These are phyloP conservation scores for Centropus unirufus DNA, from an alignment of 2,113 vertebrate genomes.

Conservation along the genomic window DNA sequence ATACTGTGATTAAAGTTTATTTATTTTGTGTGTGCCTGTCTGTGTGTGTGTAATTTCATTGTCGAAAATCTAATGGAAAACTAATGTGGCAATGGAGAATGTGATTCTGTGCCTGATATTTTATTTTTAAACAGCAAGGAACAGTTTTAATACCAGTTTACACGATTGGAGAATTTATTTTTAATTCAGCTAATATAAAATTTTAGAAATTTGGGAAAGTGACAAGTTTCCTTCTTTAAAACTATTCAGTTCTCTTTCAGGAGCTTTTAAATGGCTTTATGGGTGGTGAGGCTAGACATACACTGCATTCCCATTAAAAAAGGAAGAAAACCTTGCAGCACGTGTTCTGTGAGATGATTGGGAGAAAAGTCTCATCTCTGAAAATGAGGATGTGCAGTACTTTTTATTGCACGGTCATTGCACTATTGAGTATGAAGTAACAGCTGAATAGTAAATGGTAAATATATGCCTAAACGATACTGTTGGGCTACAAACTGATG, in stretches of 20 bases:
- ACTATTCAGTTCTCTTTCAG: constrained; percentile 27
- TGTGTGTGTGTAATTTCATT: constrained; percentile 70
- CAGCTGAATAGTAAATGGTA: neutral
- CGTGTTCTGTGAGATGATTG: neutral
- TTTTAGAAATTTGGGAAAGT: constrained; percentile 58
- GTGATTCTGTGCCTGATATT: constrained; percentile 57
- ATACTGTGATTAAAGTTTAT: constrained; percentile 75
- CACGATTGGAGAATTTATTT: constrained; percentile 60
- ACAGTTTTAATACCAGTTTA: constrained; percentile 55
- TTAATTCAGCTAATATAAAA: constrained; percentile 64
- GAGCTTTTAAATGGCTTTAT: constrained; percentile 40
- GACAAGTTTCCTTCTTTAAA: constrained; percentile 48
- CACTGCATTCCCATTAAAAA: neutral
- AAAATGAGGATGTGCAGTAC: neutral
- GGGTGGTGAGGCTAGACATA: neutral
- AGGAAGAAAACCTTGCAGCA: neutral
- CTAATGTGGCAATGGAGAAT: constrained; percentile 78
- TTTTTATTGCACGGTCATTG: neutral
- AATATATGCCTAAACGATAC: neutral
- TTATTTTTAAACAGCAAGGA: constrained; percentile 54
- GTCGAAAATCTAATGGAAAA: constrained; percentile 78
- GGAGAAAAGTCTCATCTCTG: neutral
- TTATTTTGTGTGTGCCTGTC: constrained; percentile 65
- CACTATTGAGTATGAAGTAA: neutral
- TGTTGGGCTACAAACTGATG: neutral